A percentile compares a stretch with the other conserved stretches of the same genome.
phyloP scores from a whole-genome alignment of 1,140 invertebrate genomes.

The Sarcophaga bullata region DNA sequence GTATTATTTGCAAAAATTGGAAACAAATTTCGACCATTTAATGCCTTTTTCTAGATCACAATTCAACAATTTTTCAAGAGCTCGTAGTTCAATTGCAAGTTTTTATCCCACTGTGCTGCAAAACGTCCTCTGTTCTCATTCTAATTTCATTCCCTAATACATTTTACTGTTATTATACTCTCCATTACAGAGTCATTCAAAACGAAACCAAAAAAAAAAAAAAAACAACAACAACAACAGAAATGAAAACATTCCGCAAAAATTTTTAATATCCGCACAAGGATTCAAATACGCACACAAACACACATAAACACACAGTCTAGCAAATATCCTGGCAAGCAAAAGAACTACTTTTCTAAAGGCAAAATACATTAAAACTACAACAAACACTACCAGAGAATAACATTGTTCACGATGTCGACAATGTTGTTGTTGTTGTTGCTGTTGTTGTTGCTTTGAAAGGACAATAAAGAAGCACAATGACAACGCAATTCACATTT shows the following conservation, averaged over 20 bases:
- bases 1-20: too few species aligned
- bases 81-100: too few species aligned
- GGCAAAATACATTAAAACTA: constrained; percentile 11
- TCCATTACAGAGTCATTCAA: constrained; percentile 23
- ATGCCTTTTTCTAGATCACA: too few species aligned
- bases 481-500: constrained; percentile 62
- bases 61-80: too few species aligned
- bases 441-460: too few species aligned
- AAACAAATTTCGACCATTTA: too few species aligned
- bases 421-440: not conserved
- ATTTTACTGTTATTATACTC: constrained; percentile 28
- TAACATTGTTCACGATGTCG: not conserved
- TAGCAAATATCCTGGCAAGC: not conserved
- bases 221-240: too few species aligned
- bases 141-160: constrained; percentile 30
- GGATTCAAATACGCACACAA: not conserved
- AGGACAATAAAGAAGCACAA: constrained; percentile 43
- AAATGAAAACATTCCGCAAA: constrained; percentile 30
- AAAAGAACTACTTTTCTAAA: constrained; percentile 13
- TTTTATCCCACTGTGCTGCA: constrained; percentile 15
- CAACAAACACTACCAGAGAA: not conserved
- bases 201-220: too few species aligned
- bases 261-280: constrained; percentile 6
- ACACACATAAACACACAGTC: not conserved
- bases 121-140: not conserved